Evolutionary conservation across 2,888 invertebrate genomes (phyloP).

Genomic region (Drosophila hamatofila): DNA sequence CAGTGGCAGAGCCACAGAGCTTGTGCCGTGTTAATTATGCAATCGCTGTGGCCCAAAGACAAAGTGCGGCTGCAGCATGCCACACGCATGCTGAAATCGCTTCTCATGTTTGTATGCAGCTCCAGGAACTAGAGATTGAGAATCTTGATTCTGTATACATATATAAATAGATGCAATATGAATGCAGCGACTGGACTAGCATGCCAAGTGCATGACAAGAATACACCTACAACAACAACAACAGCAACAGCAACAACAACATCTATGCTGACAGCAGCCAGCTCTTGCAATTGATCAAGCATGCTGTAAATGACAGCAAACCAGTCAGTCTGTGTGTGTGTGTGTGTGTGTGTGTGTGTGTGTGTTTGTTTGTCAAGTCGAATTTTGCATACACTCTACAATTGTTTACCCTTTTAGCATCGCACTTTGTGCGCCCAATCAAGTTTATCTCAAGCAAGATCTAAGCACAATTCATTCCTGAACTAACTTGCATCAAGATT

Average conservation of each 20-base stretch:
- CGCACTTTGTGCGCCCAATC: no score
- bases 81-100: conserved; percentile 44
- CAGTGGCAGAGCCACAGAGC: neutral
- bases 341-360: neutral
- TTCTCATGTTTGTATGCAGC: neutral
- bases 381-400: conserved; percentile 12
- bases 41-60: conserved; percentile 21
- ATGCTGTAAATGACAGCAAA: conserved; percentile 17
- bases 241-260: conserved; percentile 2
- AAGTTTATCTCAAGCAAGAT: neutral
- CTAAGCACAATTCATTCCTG: neutral
- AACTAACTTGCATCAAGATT: neutral
- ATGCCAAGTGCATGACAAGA: conserved; percentile 12
- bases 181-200: conserved; percentile 19
- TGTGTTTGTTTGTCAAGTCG: conserved; percentile 2
- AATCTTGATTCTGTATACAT: neutral
- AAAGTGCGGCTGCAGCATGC: conserved; percentile 19
- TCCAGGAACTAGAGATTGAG: neutral
- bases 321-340: neutral
- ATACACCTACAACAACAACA: conserved; percentile 8
- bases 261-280: conserved; percentile 22
- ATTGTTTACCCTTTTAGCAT: conserved; percentile 27
- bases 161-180: neutral
- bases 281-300: conserved; percentile 27
- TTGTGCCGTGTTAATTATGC: conserved; percentile 43